These are phyloP conservation scores for Enteromius trimaculatus DNA, from an alignment of 2,797 vertebrate genomes.

Conservation along the genomic window DNA sequence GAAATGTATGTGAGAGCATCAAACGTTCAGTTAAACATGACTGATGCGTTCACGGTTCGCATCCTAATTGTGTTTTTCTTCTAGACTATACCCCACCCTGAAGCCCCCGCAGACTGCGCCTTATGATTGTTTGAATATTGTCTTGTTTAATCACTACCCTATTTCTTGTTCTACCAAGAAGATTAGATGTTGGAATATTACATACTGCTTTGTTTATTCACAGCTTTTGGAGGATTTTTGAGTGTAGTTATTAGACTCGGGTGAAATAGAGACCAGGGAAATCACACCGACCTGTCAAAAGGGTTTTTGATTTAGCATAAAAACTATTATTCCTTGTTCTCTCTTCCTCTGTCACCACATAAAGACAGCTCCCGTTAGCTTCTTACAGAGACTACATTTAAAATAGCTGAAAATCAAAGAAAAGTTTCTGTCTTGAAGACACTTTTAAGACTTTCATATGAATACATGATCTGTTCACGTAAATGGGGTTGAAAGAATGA, in stretches of 20 bases:
- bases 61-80: slow-evolving; percentile 24
- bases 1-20: slow-evolving; percentile 28
- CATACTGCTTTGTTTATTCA: slow-evolving; percentile 33
- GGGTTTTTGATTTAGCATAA: slow-evolving; percentile 32
- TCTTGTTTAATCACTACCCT: slow-evolving; percentile 35
- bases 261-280: slow-evolving; percentile 5
- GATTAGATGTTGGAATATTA: slow-evolving; percentile 38
- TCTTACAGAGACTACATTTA: slow-evolving; percentile 15
- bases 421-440: slow-evolving; percentile 7
- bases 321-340: slow-evolving; percentile 32
- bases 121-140: slow-evolving; percentile 24
- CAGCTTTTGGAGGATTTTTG: slow-evolving; percentile 30
- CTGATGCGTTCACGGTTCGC: slow-evolving; percentile 6
- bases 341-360: slow-evolving; percentile 5
- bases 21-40: slow-evolving; percentile 26
- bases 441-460: slow-evolving; percentile 14
- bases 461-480: slow-evolving; percentile 18
- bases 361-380: slow-evolving; percentile 30
- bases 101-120: slow-evolving; percentile 9
- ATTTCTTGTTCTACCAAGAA: slow-evolving; percentile 13
- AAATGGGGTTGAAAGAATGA: neutral
- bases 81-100: neutral
- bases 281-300: slow-evolving; percentile 8
- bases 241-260: slow-evolving; percentile 24
- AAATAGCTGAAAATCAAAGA: slow-evolving; percentile 22